These are phyloP conservation scores for Neodontobutis hainanensis DNA, from an alignment of 2,113 vertebrate genomes.

Conservation along the genomic window DNA sequence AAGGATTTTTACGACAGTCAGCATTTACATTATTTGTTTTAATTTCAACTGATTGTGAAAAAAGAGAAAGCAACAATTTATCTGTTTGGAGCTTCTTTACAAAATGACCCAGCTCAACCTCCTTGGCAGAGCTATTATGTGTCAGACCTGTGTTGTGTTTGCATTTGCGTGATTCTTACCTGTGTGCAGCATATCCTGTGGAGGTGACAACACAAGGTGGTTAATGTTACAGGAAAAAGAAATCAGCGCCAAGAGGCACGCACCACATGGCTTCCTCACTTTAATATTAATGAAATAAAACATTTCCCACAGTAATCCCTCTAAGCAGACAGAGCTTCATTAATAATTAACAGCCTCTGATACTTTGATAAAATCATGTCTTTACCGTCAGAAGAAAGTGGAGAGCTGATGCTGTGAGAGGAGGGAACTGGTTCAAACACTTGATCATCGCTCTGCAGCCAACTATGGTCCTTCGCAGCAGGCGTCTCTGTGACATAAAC, in stretches of 20 bases:
- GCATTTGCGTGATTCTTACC: conserved; percentile 38
- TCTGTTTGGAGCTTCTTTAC: no score
- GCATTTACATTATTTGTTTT: no score
- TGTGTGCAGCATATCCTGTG: conserved; percentile 47
- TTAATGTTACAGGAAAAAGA: conserved; percentile 41
- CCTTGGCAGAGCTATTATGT: not conserved
- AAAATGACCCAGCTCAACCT: conserved; percentile 10
- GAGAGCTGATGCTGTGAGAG: conserved; percentile 25
- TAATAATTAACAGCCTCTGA: not conserved
- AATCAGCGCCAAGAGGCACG: conserved; percentile 5
- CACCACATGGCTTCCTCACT: conserved; percentile 5
- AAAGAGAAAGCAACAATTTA: not conserved
- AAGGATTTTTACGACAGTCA: no score
- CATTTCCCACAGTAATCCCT: not conserved
- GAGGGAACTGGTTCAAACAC: not conserved
- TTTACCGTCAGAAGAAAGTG: conserved; percentile 26
- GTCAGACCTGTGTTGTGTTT: conserved; percentile 4
- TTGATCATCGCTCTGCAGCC: conserved; percentile 28
- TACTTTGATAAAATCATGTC: not conserved
- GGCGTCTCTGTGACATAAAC: conserved; percentile 51
- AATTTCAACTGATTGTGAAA: no score
- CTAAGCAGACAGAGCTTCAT: not conserved
- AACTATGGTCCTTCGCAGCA: conserved; percentile 24
- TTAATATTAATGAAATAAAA: not conserved
- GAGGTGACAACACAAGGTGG: conserved; percentile 17